Evolutionary conservation across 2,113 vertebrate species (phyloP), one percentile per base, ranked within the genome.

Genomic region (Podilymbus podiceps): DNA sequence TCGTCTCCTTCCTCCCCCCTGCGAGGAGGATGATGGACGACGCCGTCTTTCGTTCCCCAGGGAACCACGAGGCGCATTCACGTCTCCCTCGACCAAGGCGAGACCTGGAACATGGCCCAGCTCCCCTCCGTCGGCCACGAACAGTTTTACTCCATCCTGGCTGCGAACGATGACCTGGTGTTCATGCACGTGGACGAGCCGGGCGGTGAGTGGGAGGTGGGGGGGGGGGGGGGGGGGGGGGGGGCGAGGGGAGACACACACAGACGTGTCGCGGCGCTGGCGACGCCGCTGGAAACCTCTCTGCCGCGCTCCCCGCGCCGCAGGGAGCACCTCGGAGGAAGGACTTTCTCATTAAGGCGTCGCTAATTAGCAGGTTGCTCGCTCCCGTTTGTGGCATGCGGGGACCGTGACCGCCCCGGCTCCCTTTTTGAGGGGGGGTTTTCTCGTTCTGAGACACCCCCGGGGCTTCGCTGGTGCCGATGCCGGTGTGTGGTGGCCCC

Each of bases 171-270:
- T 4, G 99, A 99, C 78, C 98, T 99, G 98, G 99, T 99, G 16
- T 99, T 99, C 97, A 99, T 99, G 98, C 99, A 99, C 23, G 99
- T 99, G 3, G 99, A 99, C 23, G 99, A 99, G 38, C 98, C 98
- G 5, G 99, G 99, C 49, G 99, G 99, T 99, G 59, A 97, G 98
- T 78, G 35, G 33, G 19, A 18, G 15, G 42, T 1, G 8, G 42
- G 23, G 4, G 42, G 17, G 13, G 44, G 44, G 44, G 44, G 13
- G 0, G 6, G 74, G 69, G 69, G 40, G 31, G 6, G 33, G 35
- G 71, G n/a, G n/a, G n/a, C n/a, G n/a, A n/a, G n/a, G n/a, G n/a
- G n/a, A n/a, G n/a, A n/a, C n/a, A n/a, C n/a, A n/a, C n/a, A n/a
- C n/a, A n/a, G n/a, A 27, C 35, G 5, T 30, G 0, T 23, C 35